phyloP scores from a whole-genome alignment of 2,797 vertebrate genomes.

The Pteropus rufus region DNA sequence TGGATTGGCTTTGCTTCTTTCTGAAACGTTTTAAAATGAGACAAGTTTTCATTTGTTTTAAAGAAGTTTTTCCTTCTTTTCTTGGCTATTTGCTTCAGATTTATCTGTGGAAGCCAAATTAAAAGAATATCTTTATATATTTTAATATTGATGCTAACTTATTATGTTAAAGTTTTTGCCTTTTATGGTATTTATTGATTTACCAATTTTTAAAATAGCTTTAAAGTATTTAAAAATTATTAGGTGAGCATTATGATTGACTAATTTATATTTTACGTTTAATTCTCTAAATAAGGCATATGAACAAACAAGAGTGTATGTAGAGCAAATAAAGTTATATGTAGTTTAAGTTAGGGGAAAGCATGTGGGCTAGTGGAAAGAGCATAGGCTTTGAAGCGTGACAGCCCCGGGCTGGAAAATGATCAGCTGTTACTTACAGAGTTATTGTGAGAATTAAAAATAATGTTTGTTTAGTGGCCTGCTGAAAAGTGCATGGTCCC shows the following conservation, averaged over 20 bases:
- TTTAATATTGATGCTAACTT: background rate
- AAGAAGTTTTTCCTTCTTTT: background rate
- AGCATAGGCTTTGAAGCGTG: background rate
- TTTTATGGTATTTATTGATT: background rate
- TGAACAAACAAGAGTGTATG: background rate
- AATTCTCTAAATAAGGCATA: background rate
- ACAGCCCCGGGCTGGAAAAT: background rate
- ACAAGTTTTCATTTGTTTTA: background rate
- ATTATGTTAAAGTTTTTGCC: background rate
- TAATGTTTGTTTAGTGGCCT: background rate
- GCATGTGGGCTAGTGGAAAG: background rate
- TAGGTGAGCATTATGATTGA: background rate
- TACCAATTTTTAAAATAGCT: background rate
- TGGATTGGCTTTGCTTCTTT: background rate
- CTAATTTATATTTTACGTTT: background rate
- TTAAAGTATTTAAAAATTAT: background rate
- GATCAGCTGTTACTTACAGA: background rate
- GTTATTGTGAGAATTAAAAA: background rate
- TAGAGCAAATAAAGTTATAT: background rate
- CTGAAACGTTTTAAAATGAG: background rate
- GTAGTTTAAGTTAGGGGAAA: background rate
- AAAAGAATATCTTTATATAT: background rate
- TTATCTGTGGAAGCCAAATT: conserved; percentile 18
- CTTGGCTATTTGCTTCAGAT: background rate
- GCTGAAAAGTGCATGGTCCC: background rate